Conservation (phyloP, 2,113 vertebrate species). For the Grammomys surdaster region DNA sequence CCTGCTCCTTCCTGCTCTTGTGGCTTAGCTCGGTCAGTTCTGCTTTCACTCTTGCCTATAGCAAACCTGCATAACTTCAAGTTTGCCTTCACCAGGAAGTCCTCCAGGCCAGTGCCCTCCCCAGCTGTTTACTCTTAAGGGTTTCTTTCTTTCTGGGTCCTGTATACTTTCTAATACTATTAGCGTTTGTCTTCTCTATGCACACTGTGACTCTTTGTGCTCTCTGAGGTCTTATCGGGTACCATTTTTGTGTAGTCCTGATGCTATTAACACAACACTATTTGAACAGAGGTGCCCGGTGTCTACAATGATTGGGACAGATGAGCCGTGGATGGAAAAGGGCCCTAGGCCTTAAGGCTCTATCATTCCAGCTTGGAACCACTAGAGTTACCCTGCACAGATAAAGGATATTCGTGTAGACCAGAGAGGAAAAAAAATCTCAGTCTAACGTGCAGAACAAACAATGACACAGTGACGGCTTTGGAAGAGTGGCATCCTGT, state of each 20-base stretch:
- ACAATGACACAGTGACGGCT: fast-evolving
- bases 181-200: fast-evolving
- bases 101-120: background rate
- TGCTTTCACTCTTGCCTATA: background rate
- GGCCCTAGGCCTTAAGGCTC: background rate
- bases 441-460: too few relatives aligned
- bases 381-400: background rate
- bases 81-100: background rate
- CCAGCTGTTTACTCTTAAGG: background rate
- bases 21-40: background rate
- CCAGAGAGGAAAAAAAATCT: background rate
- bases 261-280: background rate
- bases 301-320: background rate
- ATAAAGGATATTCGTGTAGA: background rate
- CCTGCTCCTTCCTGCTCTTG: background rate
- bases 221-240: background rate
- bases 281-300: background rate
- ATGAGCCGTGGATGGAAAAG: background rate
- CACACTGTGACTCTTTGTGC: background rate
- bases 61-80: fast-evolving
- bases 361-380: background rate
- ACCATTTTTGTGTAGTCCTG: background rate
- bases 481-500: background rate
- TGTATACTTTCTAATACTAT: too few relatives aligned
- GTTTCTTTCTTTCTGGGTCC: background rate